phyloP scores from a whole-genome alignment of 2,113 vertebrate genomes.

The Paracanthobrama guichenoti region DNA sequence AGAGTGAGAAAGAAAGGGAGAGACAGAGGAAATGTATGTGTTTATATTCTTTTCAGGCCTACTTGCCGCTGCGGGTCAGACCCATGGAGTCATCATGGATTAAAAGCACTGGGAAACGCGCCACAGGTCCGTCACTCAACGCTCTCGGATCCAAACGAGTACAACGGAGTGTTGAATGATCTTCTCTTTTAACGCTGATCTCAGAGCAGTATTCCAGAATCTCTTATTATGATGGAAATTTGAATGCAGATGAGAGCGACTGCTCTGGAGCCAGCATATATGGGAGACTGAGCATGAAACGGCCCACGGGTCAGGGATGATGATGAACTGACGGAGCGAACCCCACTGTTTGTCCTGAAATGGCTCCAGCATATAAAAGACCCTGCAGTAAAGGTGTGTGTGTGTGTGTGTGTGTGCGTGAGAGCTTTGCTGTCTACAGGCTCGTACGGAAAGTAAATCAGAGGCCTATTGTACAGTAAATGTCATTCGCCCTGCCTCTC shows the following conservation, averaged over 20 bases:
- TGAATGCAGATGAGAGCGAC: conserved; percentile 9
- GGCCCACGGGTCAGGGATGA: conserved; percentile 22
- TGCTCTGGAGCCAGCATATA: conserved; percentile 37
- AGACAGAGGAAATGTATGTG: conserved; percentile 38
- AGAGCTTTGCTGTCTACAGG: conserved; percentile 24
- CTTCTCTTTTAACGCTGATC: conserved; percentile 45
- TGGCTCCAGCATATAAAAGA: conserved; percentile 47
- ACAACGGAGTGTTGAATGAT: conserved; percentile 50
- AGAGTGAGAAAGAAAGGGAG: conserved; percentile 37
- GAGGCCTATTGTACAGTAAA: conserved; percentile 45
- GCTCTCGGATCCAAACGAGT: conserved; percentile 45
- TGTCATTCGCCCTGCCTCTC: conserved; percentile 38
- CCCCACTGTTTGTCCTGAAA: conserved; percentile 41
- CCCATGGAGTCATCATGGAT: conserved; percentile 47
- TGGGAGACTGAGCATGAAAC: conserved; percentile 11
- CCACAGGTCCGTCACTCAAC: conserved; percentile 51
- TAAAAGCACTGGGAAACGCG: conserved; percentile 49
- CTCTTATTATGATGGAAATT: conserved; percentile 3
- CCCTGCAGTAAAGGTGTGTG: conserved; percentile 25
- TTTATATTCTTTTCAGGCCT: conserved; percentile 48
- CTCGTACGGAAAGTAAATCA: conserved; percentile 52
- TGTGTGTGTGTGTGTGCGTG: neutral
- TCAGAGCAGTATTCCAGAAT: conserved; percentile 21
- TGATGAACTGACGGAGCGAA: neutral
- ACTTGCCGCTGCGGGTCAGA: conserved; percentile 53